These are phyloP conservation scores for Pachyramphus minor DNA, from an alignment of 2,113 vertebrate species.

Conservation along the genomic window DNA sequence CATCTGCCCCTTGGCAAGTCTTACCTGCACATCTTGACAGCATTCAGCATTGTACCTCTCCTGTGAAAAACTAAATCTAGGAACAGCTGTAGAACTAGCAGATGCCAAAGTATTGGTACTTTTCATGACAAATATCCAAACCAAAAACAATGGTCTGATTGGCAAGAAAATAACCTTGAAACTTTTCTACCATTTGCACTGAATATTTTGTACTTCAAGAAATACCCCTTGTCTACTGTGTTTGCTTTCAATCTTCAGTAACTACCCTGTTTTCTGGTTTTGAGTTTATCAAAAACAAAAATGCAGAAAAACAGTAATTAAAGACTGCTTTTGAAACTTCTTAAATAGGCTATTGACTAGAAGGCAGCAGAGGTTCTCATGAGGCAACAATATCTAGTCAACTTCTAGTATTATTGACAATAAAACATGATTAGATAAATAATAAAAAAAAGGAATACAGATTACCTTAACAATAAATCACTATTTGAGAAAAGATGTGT, in stretches of 20 bases:
- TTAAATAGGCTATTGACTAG: not conserved
- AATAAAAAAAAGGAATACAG: not conserved
- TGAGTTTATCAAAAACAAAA: not conserved
- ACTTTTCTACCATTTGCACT: not conserved
- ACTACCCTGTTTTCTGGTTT: not conserved
- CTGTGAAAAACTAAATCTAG: not conserved
- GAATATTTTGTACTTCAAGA: not conserved
- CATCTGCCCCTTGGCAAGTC: not conserved
- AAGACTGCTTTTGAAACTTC: not conserved
- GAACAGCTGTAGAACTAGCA: not conserved
- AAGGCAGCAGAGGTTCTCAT: not conserved
- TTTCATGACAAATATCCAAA: not conserved
- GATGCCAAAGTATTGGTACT: not conserved
- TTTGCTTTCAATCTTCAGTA: not conserved
- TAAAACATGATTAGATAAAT: not conserved
- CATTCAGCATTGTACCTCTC: not conserved
- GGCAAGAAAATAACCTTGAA: not conserved
- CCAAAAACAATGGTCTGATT: accelerated
- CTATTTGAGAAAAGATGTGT: not conserved
- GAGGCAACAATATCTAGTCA: not conserved
- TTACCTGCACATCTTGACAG: not conserved
- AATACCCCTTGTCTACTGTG: not conserved
- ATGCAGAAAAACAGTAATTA: not conserved
- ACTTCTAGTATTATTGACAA: not conserved
- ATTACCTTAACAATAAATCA: not conserved